Evolutionary conservation across 2,888 invertebrate genomes (phyloP), one percentile per base, ranked within the genome.

Genomic region (Drosophila meridionalis): DNA sequence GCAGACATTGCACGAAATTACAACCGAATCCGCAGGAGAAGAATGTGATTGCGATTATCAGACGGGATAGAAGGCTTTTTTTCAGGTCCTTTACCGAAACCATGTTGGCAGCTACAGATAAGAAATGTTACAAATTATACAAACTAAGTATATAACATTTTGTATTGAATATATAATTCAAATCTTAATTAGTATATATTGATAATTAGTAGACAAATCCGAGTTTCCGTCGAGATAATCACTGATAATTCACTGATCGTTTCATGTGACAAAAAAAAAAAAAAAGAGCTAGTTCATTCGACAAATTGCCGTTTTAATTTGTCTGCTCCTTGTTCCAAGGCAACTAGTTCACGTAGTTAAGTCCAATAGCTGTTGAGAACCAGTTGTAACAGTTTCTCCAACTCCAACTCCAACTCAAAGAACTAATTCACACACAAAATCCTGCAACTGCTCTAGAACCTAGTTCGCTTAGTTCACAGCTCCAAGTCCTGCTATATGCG

Each of bases 11-110:
- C 82, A 96, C 93, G 83, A 96, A 93, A 94, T 97, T 98, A 75
- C 98, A 95, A 79, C 97, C 94, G 69, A 98, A 93, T 57, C 98
- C 98, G 36, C 97, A 97, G 75, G 96, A 95, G 92, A 98, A 97
- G 94, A 97, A 98, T 62, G 97, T 97, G 90, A 97, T 96, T 70
- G 96, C 97, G 93, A 97, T 95, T 93, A 68, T 5, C 59, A 78
- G 40, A 50, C 75, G 75, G 20, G 59, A 45, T 38, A 72, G n/a
- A 7, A 53, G 69, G 50, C 8, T 42, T 20, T 50, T 65, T 38
- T 69, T 78, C 4, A 78, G 4, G 2, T 38, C 42, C 26, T 45
- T 56, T 52, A 53, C 11, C 5, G 40, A 4, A 28, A 20, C 50
- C 78, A 78, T 78, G 50, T 8, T 65, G 42, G 1, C 45, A 9